Evolutionary conservation across 2,888 invertebrate species (phyloP), one percentile per base, ranked within the genome.

Genomic region (Erebia palarica): DNA sequence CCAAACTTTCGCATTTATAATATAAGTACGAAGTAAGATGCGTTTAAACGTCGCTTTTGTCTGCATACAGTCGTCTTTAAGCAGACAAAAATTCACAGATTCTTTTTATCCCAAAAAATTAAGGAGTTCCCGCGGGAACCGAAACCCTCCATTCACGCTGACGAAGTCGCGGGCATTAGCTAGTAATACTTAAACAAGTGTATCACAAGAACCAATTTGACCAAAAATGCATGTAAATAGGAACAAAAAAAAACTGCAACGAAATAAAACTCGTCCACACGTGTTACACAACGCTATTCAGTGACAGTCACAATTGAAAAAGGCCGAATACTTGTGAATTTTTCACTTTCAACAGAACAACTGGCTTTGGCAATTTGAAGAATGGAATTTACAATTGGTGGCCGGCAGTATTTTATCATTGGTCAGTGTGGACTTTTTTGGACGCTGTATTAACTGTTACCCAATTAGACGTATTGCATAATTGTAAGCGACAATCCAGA

Each of bases 351-450:
- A 51, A 65, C 65, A 53, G n/a, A 65, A 53, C 79, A 80, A 81
- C 76, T 74, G 74, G 71, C 81, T 83, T 81, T 72, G 71, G 69
- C 72, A 66, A 65, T 72, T 69, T 69, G 66, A 69, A 63, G 86
- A 86, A 86, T 84, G 86, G 84, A 86, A 83, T 81, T 82, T 78
- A 73, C 65, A 69, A 72, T 53, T 53, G 65, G 27, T 11, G 36
- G 16, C 16, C 14, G 53, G 13, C 53, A 36, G 65, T 53, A 36
- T 65, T 63, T 65, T 53, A 63, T 47, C 49, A 21, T 47, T 44
- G 42, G 59, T 42, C 1, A 18, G 13, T 27, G 2, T 55, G 16
- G 57, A 14, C 57, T 27, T 21, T 58, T 58, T 21, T 27, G 21
- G 27, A 27, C 57, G 18, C 53, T 53, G 16, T 18, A 18, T 18